Conservation (phyloP, 1,140 invertebrate genomes). For the Ericerus pela region DNA sequence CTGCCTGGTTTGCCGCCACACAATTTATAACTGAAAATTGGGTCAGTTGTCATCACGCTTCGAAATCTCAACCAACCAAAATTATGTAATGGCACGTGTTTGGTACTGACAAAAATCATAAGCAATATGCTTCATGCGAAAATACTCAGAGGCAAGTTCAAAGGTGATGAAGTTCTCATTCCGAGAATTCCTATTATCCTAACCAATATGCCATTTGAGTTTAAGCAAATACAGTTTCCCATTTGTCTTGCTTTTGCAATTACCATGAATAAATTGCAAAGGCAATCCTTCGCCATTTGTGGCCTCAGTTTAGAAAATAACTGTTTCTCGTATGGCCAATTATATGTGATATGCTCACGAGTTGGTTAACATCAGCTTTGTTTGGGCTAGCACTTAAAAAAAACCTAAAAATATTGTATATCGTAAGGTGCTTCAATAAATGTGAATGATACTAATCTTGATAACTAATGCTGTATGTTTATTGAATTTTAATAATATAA, state of each 20-base stretch:
- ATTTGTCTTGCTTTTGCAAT: neutral
- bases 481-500: no score
- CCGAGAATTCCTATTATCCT: constrained; percentile 2
- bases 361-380: constrained; percentile 5
- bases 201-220: neutral
- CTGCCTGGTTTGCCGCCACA: constrained; percentile 23
- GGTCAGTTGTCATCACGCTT: constrained; percentile 30
- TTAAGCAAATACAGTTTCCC: neutral
- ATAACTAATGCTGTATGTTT: no score
- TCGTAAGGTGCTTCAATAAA: constrained; percentile 4
- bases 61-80: constrained; percentile 28
- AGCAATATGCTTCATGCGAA: constrained; percentile 1
- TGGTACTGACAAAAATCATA: constrained; percentile 16
- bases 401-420: constrained; percentile 18
- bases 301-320: constrained; percentile 18
- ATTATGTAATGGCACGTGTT: constrained; percentile 19
- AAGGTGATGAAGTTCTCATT: constrained; percentile 9
- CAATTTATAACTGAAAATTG: constrained; percentile 29
- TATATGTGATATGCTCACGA: constrained; percentile 21
- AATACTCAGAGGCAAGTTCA: neutral
- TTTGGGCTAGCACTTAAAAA: constrained; percentile 12
- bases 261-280: neutral
- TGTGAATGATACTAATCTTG: no score
- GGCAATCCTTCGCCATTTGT: neutral
- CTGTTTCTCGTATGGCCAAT: constrained; percentile 28